Base-by-base conservation (phyloP, 2,888 invertebrate species). In the Patella depressa region DNA sequence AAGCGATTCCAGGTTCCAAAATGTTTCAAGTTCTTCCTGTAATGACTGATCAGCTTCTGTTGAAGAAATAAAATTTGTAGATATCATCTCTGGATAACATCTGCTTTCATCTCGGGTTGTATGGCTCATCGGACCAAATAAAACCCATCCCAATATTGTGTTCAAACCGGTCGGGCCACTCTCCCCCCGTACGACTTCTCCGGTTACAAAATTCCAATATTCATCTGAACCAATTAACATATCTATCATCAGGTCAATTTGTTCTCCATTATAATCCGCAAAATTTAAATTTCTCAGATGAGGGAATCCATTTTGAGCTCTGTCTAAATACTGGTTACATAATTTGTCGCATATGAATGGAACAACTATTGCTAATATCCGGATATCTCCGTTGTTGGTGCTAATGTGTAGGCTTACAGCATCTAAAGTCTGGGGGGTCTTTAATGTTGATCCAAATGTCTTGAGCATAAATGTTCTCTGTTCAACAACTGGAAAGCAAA, bases 181-280 rank as follows among this genome's bases (percentile, higher is more conserved):
- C 19, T 24, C 19, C 65, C 65, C 65, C 65, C 19, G 65, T 65
- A 19, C 3, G 0, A 65, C 19, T 12, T 65, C 65, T 65, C 24
- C 65, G 65, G 65, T 19, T 24, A 65, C 65, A 65, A 65, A 65
- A 14, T 65, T 65, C 24, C 65, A 65, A 65, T 65, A 65, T 24
- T 19, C 65, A 65, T 65, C 19, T 24, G 65, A 65, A 19, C 19
- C 65, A 65, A 65, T 65, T 19, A 65, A 19, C 2, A 65, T 65
- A 14, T 65, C 65, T 19, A 65, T 65, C 12, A 24, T 24, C 24
- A 65, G 19, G 19, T 65, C 65, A 24, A 3, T 65, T 12, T 24
- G 19, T 1, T 45, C 45, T 12, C 15, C 11, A 9, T 12, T 15
- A 19, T 65, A 19, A 9, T 65, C 65, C 3, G 65, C 65, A 65